Evolutionary conservation across 2,888 invertebrate species (phyloP).

Genomic region (Aphodius granarius): DNA sequence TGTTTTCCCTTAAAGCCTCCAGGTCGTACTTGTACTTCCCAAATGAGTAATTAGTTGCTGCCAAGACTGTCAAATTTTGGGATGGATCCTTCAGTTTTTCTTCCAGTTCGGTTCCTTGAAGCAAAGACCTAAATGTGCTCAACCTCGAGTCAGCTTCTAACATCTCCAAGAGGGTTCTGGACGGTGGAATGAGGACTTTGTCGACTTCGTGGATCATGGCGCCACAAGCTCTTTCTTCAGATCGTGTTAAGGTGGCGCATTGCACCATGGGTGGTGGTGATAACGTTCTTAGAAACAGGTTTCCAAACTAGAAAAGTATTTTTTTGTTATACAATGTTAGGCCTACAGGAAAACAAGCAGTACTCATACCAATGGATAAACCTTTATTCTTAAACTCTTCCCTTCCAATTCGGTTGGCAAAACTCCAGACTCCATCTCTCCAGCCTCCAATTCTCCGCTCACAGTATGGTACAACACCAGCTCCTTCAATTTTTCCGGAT

Average conservation of each 20-base stretch:
- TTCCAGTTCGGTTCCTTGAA: conserved; percentile 56
- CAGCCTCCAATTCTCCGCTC: conserved; percentile 59
- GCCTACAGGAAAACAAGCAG: not conserved
- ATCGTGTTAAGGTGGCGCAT: conserved; percentile 64
- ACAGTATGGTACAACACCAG: conserved; percentile 66
- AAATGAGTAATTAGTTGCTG: conserved; percentile 62
- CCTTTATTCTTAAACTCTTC: conserved; percentile 60
- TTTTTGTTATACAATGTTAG: not conserved
- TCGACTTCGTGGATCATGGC: conserved; percentile 69
- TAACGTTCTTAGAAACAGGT: conserved; percentile 17
- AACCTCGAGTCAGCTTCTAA: conserved; percentile 52
- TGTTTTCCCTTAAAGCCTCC: conserved; percentile 54
- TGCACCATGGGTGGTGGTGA: conserved; percentile 59
- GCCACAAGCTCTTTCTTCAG: conserved; percentile 68
- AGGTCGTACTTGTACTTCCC: conserved; percentile 55
- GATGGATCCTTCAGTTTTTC: conserved; percentile 52
- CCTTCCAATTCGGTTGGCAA: conserved; percentile 56
- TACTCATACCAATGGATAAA: conserved; percentile 58
- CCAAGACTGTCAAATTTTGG: conserved; percentile 60
- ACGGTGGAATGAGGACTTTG: conserved; percentile 59
- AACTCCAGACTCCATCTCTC: conserved; percentile 60
- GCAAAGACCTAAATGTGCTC: conserved; percentile 52
- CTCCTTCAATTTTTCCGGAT: conserved; percentile 57
- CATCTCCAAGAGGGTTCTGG: conserved; percentile 55
- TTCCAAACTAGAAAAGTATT: conserved; percentile 21